These are phyloP conservation scores for Takifugu flavidus DNA, from an alignment of 2,113 vertebrate genomes.

Conservation along the genomic window DNA sequence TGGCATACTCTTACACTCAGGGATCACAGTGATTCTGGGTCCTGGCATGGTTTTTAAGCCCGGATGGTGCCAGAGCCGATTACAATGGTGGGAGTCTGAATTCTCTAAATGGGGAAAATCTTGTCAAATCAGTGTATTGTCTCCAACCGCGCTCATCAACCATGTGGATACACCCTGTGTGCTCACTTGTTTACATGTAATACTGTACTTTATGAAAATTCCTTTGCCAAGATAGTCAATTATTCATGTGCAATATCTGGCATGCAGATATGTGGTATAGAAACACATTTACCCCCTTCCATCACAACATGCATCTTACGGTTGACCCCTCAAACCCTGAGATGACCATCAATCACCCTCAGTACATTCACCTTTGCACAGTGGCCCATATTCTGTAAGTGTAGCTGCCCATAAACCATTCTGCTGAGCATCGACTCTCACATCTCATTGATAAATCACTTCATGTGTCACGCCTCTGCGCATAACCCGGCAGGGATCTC, in stretches of 20 bases:
- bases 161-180: not conserved
- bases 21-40: constrained; percentile 44
- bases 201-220: constrained; percentile 25
- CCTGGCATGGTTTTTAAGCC: constrained; percentile 28
- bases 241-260: constrained; percentile 28
- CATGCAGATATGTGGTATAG: constrained; percentile 4
- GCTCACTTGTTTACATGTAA: constrained; percentile 4
- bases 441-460: constrained; percentile 48
- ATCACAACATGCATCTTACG: constrained; percentile 19
- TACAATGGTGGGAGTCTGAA: constrained; percentile 42
- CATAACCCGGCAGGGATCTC: constrained; percentile 25
- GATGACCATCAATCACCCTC: constrained; percentile 41
- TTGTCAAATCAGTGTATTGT: constrained; percentile 39
- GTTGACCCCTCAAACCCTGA: constrained; percentile 41
- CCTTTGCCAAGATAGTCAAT: constrained; percentile 21
- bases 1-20: constrained; percentile 34
- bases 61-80: constrained; percentile 44
- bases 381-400: constrained; percentile 43
- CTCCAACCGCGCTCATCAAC: constrained; percentile 13
- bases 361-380: constrained; percentile 37
- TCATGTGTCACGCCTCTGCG: constrained; percentile 25
- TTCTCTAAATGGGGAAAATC: constrained; percentile 48
- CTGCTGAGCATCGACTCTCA: constrained; percentile 29
- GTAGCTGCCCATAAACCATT: constrained; percentile 61
- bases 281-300: constrained; percentile 22